Evolutionary conservation across 2,888 invertebrate genomes (phyloP).

Genomic region (Frankliniella fusca): DNA sequence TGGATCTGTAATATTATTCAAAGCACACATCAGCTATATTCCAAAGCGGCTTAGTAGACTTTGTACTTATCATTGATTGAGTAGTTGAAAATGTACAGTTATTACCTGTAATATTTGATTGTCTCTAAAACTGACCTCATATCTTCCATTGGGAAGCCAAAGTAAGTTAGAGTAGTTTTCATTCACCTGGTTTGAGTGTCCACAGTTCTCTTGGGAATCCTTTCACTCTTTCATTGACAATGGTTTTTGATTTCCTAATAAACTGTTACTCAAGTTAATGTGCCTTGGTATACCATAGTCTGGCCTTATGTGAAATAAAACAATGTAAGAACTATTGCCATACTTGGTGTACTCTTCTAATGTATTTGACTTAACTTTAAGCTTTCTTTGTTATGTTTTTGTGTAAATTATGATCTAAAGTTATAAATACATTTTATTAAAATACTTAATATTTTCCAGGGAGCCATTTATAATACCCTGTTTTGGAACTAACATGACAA

Average conservation of each 20-base stretch:
- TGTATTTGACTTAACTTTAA: constrained; percentile 7
- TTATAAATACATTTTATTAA: constrained; percentile 24
- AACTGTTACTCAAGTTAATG: constrained; percentile 17
- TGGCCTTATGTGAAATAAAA: neutral
- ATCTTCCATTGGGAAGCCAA: constrained; percentile 7
- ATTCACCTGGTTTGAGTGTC: neutral
- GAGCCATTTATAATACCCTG: neutral
- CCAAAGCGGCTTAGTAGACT: constrained; percentile 9
- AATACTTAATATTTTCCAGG: neutral
- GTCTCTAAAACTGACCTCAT: constrained; percentile 4
- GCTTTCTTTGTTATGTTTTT: constrained; percentile 20
- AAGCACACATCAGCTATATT: constrained; percentile 25
- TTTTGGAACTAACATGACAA: neutral
- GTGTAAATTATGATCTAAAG: constrained; percentile 23
- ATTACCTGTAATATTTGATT: constrained; percentile 8
- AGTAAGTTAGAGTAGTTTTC: neutral
- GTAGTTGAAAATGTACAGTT: constrained; percentile 16
- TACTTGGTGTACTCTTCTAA: constrained; percentile 11
- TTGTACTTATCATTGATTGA: constrained; percentile 20
- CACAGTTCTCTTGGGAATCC: neutral
- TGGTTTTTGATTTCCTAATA: constrained; percentile 5
- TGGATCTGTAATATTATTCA: constrained; percentile 15
- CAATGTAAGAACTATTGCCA: constrained; percentile 18
- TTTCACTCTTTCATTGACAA: neutral
- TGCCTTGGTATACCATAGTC: constrained; percentile 9